Conservation (phyloP, 1,140 invertebrate species). For the Frieseomelitta varia region DNA sequence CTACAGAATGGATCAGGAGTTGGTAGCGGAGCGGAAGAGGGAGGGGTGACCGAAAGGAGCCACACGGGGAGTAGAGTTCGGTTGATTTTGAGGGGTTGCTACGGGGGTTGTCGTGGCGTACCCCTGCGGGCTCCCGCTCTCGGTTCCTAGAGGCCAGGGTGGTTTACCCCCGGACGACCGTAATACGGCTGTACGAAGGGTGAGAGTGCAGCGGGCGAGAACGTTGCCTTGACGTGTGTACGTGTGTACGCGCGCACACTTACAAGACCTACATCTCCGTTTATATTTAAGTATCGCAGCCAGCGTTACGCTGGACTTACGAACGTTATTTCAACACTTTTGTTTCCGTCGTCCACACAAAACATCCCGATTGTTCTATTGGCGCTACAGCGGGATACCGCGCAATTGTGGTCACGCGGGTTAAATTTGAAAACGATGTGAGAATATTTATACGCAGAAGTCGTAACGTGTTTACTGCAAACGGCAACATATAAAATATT, state of each 20-base stretch:
- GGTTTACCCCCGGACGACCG: conserved; percentile 79
- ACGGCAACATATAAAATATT: too few species aligned
- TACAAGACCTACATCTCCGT: not conserved
- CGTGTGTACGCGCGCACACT: not conserved
- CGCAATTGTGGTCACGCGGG: too few species aligned
- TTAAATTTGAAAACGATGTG: too few species aligned
- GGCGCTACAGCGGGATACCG: too few species aligned
- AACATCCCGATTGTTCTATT: too few species aligned
- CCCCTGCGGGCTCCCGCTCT: conserved; percentile 82
- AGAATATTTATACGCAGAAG: too few species aligned
- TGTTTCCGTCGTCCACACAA: too few species aligned
- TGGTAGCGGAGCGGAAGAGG: conserved; percentile 39
- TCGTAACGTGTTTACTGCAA: too few species aligned
- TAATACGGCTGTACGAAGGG: conserved; percentile 77
- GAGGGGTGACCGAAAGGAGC: conserved; percentile 53
- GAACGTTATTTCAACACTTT: too few species aligned
- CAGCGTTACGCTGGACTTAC: too few species aligned
- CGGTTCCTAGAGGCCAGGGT: conserved; percentile 76
- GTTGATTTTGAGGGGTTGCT: conserved; percentile 83
- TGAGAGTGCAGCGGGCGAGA: conserved; percentile 51
- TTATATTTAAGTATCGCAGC: too few species aligned
- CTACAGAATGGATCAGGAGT: conserved; percentile 62
- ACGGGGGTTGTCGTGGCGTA: conserved; percentile 82
- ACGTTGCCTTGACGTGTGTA: not conserved
- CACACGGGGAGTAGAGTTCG: conserved; percentile 65